Conservation (phyloP, 2,888 invertebrate species). For the Nebria salina region DNA sequence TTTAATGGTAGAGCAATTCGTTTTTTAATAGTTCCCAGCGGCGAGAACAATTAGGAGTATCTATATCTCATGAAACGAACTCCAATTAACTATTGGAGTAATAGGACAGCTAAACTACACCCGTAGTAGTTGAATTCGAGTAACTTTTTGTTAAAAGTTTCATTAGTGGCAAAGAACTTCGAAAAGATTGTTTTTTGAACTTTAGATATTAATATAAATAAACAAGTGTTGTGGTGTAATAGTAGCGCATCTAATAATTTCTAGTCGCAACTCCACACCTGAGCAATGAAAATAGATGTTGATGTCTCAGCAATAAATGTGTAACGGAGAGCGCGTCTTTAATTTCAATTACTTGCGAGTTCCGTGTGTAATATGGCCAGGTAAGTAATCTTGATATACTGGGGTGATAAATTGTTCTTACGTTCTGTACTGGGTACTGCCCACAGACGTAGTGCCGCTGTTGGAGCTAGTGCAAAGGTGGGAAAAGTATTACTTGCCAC, state of each 20-base stretch:
- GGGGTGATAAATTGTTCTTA: background rate
- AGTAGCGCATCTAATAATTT: background rate
- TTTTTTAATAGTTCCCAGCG: too few species aligned
- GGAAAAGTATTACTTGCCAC: background rate
- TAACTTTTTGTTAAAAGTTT: too few species aligned
- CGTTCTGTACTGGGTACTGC: background rate
- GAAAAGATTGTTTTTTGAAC: too few species aligned
- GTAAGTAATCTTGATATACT: background rate
- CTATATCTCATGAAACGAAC: too few species aligned
- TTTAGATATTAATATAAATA: too few species aligned
- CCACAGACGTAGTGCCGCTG: background rate
- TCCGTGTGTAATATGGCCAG: background rate
- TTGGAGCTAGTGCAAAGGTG: background rate
- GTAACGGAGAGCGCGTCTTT: background rate
- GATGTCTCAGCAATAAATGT: background rate
- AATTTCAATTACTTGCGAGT: slow-evolving; percentile 1
- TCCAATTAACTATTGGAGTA: too few species aligned
- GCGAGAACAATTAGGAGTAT: too few species aligned
- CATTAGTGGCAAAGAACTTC: too few species aligned
- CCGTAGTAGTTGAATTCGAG: too few species aligned
- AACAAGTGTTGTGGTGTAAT: too few species aligned
- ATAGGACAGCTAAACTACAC: too few species aligned
- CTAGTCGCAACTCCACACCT: background rate
- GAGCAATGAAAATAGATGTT: background rate
- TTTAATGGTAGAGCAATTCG: too few species aligned